Conservation (phyloP, 2,888 invertebrate genomes). For the Pollenia angustigena region DNA sequence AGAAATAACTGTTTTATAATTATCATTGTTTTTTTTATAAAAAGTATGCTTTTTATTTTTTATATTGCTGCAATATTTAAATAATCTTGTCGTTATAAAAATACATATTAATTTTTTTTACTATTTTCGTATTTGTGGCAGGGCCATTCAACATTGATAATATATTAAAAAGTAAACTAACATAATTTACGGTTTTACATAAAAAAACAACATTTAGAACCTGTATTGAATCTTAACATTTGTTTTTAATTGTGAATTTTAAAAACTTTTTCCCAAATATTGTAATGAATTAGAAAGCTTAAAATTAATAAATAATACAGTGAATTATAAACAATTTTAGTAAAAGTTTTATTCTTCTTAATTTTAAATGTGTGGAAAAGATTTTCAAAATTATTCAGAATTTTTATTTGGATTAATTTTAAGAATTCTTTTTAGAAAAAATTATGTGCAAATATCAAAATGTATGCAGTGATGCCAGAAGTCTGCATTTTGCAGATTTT, state of each 20-base stretch:
- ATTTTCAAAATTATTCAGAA: neutral
- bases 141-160: slow-evolving; percentile 65
- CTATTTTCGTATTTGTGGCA: slow-evolving; percentile 73
- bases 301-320: slow-evolving; percentile 46
- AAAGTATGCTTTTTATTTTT: slow-evolving; percentile 25
- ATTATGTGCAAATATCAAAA: no score
- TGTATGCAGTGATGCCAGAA: no score
- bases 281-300: slow-evolving; percentile 47
- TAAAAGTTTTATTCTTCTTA: neutral
- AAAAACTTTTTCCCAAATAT: slow-evolving; percentile 44
- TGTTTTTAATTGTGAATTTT: slow-evolving; percentile 45
- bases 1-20: slow-evolving; percentile 27
- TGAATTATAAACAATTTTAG: slow-evolving; percentile 52
- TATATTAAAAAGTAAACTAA: slow-evolving; percentile 17
- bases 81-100: slow-evolving; percentile 51
- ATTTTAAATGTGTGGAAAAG: neutral
- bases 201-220: slow-evolving; percentile 13
- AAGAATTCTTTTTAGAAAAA: no score
- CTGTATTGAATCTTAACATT: slow-evolving; percentile 22
- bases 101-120: slow-evolving; percentile 47
- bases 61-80: slow-evolving; percentile 56
- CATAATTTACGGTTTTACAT: slow-evolving; percentile 16
- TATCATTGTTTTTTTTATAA: slow-evolving; percentile 27
- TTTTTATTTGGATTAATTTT: no score
- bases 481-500: no score